These are phyloP conservation scores for Gymnoscopelus braueri DNA, from an alignment of 2,797 vertebrate genomes.

Conservation along the genomic window DNA sequence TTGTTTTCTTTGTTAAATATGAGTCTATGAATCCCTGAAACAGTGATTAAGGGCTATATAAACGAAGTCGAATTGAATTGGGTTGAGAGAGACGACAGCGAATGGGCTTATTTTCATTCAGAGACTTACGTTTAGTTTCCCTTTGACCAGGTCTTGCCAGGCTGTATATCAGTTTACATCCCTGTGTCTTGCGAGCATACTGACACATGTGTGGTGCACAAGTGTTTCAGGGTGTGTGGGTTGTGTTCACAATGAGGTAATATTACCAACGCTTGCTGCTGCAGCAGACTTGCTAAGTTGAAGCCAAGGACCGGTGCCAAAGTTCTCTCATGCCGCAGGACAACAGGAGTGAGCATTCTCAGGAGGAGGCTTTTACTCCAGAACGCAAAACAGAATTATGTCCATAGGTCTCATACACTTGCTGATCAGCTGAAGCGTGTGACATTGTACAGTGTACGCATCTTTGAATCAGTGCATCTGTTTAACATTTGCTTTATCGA, in stretches of 20 bases:
- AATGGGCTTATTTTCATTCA: conserved; percentile 26
- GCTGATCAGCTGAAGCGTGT: conserved; percentile 6
- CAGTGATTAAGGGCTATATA: too few relatives aligned
- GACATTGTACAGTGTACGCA: background rate
- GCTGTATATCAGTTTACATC: conserved; percentile 28
- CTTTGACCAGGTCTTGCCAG: conserved; percentile 45
- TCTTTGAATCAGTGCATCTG: background rate
- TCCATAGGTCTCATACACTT: conserved; percentile 12
- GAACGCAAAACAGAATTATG: conserved; percentile 28
- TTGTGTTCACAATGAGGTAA: conserved; percentile 37
- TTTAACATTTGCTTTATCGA: background rate
- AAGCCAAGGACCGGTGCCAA: conserved; percentile 29
- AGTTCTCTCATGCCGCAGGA: conserved; percentile 17
- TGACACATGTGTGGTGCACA: conserved; percentile 43
- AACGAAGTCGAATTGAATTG: too few relatives aligned
- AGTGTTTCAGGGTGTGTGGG: conserved; percentile 22
- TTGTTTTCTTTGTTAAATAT: too few relatives aligned
- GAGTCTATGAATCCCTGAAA: too few relatives aligned
- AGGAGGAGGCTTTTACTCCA: conserved; percentile 3
- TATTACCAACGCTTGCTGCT: conserved; percentile 43
- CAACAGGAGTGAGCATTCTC: conserved; percentile 25
- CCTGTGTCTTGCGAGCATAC: conserved; percentile 41
- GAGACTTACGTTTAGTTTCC: conserved; percentile 15
- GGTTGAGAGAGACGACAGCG: too few relatives aligned
- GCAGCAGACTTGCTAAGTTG: conserved; percentile 32